Percentiles rank a stretch among this genome's conserved stretches.
These are phyloP conservation scores for Archips xylosteana DNA, from an alignment of 2,888 invertebrate species.

Conservation along the genomic window DNA sequence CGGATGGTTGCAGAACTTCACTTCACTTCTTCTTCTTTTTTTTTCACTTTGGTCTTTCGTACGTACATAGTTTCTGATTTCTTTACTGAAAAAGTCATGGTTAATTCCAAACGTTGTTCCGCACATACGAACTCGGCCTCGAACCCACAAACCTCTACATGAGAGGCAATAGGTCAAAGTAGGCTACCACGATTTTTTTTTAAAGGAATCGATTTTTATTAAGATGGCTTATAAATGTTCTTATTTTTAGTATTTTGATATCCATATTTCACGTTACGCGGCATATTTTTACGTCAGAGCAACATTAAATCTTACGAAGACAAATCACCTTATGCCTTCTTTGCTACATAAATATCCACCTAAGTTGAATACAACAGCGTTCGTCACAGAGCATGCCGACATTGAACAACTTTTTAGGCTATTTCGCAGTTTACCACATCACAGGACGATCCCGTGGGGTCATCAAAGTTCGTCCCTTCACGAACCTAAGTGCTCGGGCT, in stretches of 20 bases:
- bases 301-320: conserved; percentile 33
- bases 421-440: conserved; percentile 20
- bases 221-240: too few relatives aligned
- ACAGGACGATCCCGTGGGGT: conserved; percentile 34
- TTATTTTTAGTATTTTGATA: not conserved
- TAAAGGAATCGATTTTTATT: not conserved
- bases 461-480: conserved; percentile 38
- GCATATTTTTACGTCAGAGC: conserved; percentile 14
- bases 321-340: conserved; percentile 21
- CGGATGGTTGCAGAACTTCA: too few relatives aligned
- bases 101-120: too few relatives aligned
- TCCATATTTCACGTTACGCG: conserved; percentile 6
- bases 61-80: too few relatives aligned
- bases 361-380: not conserved
- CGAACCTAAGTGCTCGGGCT: conserved; percentile 41
- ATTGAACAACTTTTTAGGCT: conserved; percentile 21
- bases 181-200: too few relatives aligned
- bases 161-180: too few relatives aligned
- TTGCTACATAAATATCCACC: not conserved
- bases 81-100: too few relatives aligned
- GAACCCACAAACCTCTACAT: too few relatives aligned
- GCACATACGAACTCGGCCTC: too few relatives aligned
- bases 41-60: too few relatives aligned
- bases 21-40: too few relatives aligned
- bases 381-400: conserved; percentile 2